phyloP scores from a whole-genome alignment of 2,888 invertebrate species.

The Dicranocentrus wangi region DNA sequence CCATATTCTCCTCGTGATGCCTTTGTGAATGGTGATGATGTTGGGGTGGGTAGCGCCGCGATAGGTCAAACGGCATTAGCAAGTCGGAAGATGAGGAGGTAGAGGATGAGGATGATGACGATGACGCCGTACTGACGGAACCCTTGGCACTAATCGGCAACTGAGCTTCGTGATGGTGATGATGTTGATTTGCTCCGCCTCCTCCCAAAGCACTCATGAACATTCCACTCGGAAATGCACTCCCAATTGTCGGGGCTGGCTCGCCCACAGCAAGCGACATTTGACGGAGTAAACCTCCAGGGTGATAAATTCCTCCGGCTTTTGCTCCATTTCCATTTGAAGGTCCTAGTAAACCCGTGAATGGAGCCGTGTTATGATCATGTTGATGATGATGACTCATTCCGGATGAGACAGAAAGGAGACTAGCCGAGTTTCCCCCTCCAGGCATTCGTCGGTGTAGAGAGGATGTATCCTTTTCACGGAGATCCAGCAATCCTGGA shows the following conservation, averaged over 20 bases:
- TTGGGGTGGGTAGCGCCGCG: slow-evolving; percentile 55
- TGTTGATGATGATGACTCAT: slow-evolving; percentile 74
- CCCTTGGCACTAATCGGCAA: slow-evolving; percentile 37
- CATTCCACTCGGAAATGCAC: slow-evolving; percentile 65
- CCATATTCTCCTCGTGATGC: slow-evolving; percentile 44
- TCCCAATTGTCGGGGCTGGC: slow-evolving; percentile 56
- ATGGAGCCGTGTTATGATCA: slow-evolving; percentile 63
- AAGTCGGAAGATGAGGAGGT: slow-evolving; percentile 51
- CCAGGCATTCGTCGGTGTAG: slow-evolving; percentile 30
- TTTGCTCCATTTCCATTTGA: slow-evolving; percentile 9
- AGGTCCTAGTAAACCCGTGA: slow-evolving; percentile 1
- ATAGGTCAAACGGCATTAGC: slow-evolving; percentile 71
- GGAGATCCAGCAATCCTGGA: slow-evolving; percentile 77
- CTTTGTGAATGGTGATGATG: slow-evolving; percentile 12
- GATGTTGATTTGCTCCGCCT: slow-evolving; percentile 46
- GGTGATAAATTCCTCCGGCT: slow-evolving; percentile 61
- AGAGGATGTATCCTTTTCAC: slow-evolving; percentile 93
- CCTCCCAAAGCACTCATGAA: slow-evolving; percentile 67
- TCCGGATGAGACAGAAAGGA: not conserved
- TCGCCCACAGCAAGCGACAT: slow-evolving; percentile 69
- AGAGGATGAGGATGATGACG: slow-evolving; percentile 18
- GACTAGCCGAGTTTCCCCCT: slow-evolving; percentile 5
- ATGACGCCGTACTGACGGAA: slow-evolving; percentile 1
- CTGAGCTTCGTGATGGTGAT: slow-evolving; percentile 44
- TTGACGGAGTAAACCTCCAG: slow-evolving; percentile 65